Percentiles rank a stretch among this genome's conserved stretches.
phyloP scores from a whole-genome alignment of 2,888 invertebrate species.

The Dione vanillae region DNA sequence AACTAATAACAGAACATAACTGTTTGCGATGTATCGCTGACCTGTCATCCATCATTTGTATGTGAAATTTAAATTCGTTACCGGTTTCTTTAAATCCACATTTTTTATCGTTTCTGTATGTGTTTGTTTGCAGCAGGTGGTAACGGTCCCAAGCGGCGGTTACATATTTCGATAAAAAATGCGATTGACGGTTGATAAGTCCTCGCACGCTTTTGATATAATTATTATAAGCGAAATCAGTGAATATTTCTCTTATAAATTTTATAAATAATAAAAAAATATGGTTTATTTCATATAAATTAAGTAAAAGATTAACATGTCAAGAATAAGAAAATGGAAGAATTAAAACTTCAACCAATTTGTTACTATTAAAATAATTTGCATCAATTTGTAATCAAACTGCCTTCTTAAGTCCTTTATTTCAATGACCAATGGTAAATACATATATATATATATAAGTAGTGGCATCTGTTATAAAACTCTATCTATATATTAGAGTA shows the following conservation, averaged over 20 bases:
- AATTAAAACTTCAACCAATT: neutral
- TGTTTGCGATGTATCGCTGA: slow-evolving; percentile 24
- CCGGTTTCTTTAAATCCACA: slow-evolving; percentile 43
- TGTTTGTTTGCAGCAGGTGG: slow-evolving; percentile 63
- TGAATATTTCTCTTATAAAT: too few relatives aligned
- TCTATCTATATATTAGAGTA: slow-evolving; percentile 34
- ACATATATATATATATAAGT: neutral
- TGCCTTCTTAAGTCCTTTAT: neutral
- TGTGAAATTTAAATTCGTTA: slow-evolving; percentile 44
- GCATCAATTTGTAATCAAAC: neutral
- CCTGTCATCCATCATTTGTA: slow-evolving; percentile 24
- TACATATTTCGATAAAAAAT: slow-evolving; percentile 74
- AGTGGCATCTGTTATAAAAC: neutral
- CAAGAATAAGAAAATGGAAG: neutral
- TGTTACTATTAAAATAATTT: neutral
- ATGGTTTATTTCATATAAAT: too few relatives aligned
- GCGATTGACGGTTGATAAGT: slow-evolving; percentile 61
- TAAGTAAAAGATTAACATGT: too few relatives aligned
- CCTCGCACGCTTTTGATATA: slow-evolving; percentile 30
- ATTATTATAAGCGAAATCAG: neutral
- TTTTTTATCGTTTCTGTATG: slow-evolving; percentile 25
- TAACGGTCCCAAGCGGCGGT: slow-evolving; percentile 78
- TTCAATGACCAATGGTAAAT: neutral
- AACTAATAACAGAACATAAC: slow-evolving; percentile 31
- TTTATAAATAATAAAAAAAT: too few relatives aligned